Evolutionary conservation across 2,888 invertebrate genomes (phyloP).

Genomic region (Drosophila diplacantha): DNA sequence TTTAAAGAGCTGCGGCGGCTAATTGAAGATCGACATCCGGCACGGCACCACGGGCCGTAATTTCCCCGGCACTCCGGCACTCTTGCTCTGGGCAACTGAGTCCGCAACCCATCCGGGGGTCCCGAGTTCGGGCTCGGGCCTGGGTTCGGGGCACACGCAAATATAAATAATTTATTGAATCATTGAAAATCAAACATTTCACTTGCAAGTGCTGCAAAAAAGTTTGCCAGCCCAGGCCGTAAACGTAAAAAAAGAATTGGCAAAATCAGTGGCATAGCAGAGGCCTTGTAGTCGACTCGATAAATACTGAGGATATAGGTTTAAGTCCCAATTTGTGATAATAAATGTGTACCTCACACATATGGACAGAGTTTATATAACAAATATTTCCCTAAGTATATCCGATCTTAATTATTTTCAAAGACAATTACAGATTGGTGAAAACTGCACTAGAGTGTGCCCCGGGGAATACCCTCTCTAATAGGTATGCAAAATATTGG

Average conservation of each 20-base stretch:
- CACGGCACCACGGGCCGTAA: slow-evolving; percentile 7
- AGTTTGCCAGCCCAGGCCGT: slow-evolving; percentile 43
- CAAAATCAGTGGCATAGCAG: neutral
- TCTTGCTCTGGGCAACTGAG: slow-evolving; percentile 2
- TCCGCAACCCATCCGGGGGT: neutral
- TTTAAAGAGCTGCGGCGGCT: slow-evolving; percentile 49
- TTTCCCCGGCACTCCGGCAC: neutral
- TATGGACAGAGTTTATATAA: no score
- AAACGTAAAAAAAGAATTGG: slow-evolving; percentile 22
- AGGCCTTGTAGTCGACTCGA: neutral
- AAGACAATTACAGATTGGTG: neutral
- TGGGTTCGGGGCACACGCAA: slow-evolving; percentile 53
- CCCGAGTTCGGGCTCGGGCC: neutral
- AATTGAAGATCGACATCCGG: slow-evolving; percentile 64
- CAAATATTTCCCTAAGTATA: neutral
- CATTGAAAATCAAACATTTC: slow-evolving; percentile 74
- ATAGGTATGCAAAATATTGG: slow-evolving; percentile 17
- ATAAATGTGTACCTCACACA: no score
- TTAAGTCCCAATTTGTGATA: neutral
- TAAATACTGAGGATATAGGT: neutral
- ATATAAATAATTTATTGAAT: slow-evolving; percentile 74
- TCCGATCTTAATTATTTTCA: neutral
- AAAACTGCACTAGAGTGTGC: neutral
- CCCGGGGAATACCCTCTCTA: neutral
- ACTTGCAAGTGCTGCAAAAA: slow-evolving; percentile 67